Base-by-base conservation (phyloP, 2,797 vertebrate genomes). In the Alca torda region DNA sequence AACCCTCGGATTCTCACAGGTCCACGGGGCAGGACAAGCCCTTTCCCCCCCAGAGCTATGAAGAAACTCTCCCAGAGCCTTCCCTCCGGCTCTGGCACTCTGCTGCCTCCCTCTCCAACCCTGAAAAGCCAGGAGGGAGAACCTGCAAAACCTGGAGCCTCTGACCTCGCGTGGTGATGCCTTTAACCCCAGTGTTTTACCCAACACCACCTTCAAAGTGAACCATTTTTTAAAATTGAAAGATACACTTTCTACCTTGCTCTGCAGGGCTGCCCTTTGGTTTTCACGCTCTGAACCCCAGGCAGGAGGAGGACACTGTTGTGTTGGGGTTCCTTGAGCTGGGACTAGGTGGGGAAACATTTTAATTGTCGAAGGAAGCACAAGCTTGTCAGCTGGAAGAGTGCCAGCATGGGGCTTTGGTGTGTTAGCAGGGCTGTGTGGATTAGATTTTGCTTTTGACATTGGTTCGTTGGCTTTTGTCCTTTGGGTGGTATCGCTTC, bases 391-490 rank as follows among this genome's bases (percentile, higher is more conserved):
- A 83, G 46, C 57, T 78, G 89, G 59, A 64, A 35, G 39, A 39
- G 41, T 0, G 1, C 43, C 81, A 93, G 63, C 51, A 19, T 0
- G 0, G 43, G 43, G 51, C 60, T 80, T 37, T 4, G 1, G 33
- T 2, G 1, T 6, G 6, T 84, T 84, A 65, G 68, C 24, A 50
- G 53, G 20, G 25, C 83, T 86, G 46, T 3, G 2, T 0, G 4
- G 84, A 65, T 80, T 61, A 54, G 63, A 15, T 82, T 94, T 94
- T 86, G 46, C 33, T 72, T 90, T 84, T 93, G 77, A 92, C 31
- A 13, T 89, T 93, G 77, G 37, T 41, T 79, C 2, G 0, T 72
- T 73, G 70, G 57, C 51, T 72, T 91, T 89, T n/a, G 68, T 89
- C 81, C 87, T 90, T 93, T 63, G 90, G 11, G 48, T 61, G 45